phyloP scores from a whole-genome alignment of 2,888 invertebrate genomes.

The Choristoneura rosaceana region DNA sequence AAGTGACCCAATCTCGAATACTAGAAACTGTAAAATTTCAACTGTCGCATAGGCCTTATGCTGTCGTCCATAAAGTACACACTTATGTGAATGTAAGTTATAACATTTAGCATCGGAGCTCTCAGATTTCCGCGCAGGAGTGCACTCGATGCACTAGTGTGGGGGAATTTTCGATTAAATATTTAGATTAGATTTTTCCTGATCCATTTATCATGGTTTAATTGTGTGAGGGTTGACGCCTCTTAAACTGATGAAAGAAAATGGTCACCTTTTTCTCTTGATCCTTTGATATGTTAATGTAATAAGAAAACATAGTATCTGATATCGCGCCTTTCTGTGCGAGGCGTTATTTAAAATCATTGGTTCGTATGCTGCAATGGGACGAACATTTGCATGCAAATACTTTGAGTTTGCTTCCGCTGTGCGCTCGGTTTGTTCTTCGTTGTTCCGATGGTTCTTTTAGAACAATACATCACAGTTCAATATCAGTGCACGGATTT shows the following conservation, averaged over 20 bases:
- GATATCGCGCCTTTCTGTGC: conserved; percentile 47
- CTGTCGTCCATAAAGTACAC: not conserved
- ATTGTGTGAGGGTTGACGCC: conserved; percentile 75
- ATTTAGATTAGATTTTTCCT: conserved; percentile 85
- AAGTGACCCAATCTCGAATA: not conserved
- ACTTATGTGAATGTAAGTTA: not conserved
- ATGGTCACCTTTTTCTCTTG: conserved; percentile 59
- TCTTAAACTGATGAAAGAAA: conserved; percentile 66
- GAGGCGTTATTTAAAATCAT: conserved; percentile 43
- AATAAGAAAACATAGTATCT: conserved; percentile 59
- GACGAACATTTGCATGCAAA: conserved; percentile 36
- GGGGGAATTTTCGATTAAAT: conserved; percentile 84
- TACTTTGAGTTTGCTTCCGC: conserved; percentile 18
- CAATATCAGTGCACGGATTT: not conserved
- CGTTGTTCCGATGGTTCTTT: not conserved
- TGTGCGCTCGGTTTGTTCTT: conserved; percentile 11
- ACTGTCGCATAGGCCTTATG: not conserved
- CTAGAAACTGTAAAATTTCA: not conserved
- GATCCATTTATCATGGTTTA: conserved; percentile 83
- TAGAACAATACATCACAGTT: not conserved
- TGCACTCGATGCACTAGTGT: conserved; percentile 52
- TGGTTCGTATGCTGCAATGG: conserved; percentile 37
- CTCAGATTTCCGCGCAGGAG: conserved; percentile 43
- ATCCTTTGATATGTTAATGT: conserved; percentile 82
- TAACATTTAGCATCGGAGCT: not conserved